Conservation (phyloP, 2,888 invertebrate genomes). For the Notodonta ziczac region DNA sequence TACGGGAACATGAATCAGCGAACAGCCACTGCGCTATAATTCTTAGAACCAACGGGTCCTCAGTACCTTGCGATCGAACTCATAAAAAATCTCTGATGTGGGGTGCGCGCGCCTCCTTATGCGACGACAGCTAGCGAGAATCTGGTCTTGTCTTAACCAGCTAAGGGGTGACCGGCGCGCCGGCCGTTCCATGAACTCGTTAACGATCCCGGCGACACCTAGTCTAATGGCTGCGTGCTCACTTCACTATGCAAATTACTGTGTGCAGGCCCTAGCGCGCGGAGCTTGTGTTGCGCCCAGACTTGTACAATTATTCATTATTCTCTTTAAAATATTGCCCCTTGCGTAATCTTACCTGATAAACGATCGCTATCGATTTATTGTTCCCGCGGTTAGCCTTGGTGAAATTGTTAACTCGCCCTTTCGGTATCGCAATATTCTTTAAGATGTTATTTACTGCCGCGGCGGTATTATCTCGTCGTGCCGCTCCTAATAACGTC, state of each 20-base stretch:
- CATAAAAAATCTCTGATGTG: conserved; percentile 42
- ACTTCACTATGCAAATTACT: conserved; percentile 61
- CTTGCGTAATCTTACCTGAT: conserved; percentile 40
- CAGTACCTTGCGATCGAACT: conserved; percentile 41
- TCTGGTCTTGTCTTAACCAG: conserved; percentile 50
- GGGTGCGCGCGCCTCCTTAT: conserved; percentile 21
- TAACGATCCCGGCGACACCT: conserved; percentile 58
- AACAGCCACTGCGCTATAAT: conserved; percentile 31
- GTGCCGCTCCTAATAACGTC: conserved; percentile 40
- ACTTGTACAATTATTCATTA: conserved; percentile 46
- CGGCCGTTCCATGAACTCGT: conserved; percentile 59
- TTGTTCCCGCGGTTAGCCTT: conserved; percentile 31
- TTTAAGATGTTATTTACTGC: conserved; percentile 36
- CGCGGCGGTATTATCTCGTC: conserved; percentile 31
- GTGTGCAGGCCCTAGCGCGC: conserved; percentile 25
- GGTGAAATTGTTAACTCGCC: conserved; percentile 34
- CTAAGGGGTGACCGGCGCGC: conserved; percentile 36
- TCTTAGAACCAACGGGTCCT: conserved; percentile 36
- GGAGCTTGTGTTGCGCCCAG: conserved; percentile 24
- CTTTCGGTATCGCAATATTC: conserved; percentile 31
- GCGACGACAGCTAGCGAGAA: conserved; percentile 35
- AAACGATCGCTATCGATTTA: conserved; percentile 42
- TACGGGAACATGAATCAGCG: conserved; percentile 45
- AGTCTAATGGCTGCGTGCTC: conserved; percentile 49
- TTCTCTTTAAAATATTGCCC: conserved; percentile 43